phyloP scores from a whole-genome alignment of 2,113 vertebrate genomes.

The Dicaeum eximium region DNA sequence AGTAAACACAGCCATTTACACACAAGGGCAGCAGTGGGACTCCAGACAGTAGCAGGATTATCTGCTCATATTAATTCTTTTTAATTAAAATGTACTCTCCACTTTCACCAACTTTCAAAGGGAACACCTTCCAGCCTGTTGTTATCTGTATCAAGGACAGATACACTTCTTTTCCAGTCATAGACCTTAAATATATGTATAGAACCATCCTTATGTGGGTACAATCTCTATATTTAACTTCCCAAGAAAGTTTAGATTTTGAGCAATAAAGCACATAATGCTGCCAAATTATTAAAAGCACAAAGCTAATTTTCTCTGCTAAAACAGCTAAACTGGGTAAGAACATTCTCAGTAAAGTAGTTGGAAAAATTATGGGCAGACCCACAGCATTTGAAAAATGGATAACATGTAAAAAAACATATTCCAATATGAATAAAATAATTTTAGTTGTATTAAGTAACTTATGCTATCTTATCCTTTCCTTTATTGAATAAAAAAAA shows the following conservation, averaged over 20 bases:
- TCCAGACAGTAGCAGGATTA: neutral
- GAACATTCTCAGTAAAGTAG: neutral
- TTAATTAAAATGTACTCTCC: neutral
- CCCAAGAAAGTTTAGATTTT: neutral
- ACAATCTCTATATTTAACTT: neutral
- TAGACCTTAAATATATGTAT: neutral
- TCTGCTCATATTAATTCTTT: neutral
- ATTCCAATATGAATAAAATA: neutral
- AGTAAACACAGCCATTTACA: neutral
- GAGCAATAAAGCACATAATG: neutral
- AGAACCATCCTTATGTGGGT: accelerated
- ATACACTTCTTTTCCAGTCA: neutral
- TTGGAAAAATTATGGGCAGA: neutral
- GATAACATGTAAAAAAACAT: neutral
- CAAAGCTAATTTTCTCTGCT: neutral
- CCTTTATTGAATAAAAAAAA: neutral
- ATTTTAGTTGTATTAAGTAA: neutral
- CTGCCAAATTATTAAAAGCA: neutral
- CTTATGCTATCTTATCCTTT: neutral
- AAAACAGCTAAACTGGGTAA: neutral
- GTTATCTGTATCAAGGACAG: neutral
- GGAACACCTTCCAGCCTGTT: neutral
- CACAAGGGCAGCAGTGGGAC: neutral
- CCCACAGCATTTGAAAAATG: neutral
- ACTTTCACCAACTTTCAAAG: neutral